A percentile compares a stretch with the other conserved stretches of the same genome.
Evolutionary conservation across 2,797 vertebrate genomes (phyloP).

Genomic region (Pseudochirops corinnae): DNA sequence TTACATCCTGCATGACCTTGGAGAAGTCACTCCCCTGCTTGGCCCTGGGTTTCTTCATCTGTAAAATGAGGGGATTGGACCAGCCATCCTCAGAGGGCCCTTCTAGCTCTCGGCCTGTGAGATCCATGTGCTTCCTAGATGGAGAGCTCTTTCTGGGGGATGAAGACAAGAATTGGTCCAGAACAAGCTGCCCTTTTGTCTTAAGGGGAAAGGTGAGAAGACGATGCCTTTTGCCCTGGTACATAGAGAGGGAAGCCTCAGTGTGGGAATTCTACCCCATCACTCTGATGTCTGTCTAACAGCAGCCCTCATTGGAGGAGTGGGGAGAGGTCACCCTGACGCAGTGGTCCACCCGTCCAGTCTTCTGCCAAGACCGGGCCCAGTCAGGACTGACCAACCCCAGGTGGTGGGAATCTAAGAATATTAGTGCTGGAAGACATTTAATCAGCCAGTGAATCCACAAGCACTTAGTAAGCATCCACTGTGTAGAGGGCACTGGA

Average conservation of each 20-base stretch:
- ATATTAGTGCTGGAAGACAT: no score
- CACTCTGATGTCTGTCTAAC: not conserved
- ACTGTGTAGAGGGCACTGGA: not conserved
- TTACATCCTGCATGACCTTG: not conserved
- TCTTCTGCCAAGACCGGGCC: accelerated
- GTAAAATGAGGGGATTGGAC: not conserved
- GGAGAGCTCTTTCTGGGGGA: no score
- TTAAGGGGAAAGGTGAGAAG: not conserved
- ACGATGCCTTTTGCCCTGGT: not conserved
- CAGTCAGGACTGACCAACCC: no score
- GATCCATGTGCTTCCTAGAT: no score
- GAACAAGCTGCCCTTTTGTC: not conserved
- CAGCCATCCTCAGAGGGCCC: not conserved
- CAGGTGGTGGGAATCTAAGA: not conserved
- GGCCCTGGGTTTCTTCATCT: not conserved
- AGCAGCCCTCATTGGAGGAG: not conserved
- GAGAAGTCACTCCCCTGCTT: not conserved
- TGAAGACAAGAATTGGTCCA: no score
- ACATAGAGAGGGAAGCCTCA: no score
- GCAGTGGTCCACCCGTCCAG: no score
- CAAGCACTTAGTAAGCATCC: not conserved
- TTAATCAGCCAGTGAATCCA: not conserved
- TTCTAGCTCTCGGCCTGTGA: not conserved
- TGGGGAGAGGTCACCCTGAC: no score
- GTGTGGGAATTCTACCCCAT: accelerated